A percentile compares a stretch with the other conserved stretches of the same genome.
These are phyloP conservation scores for Acanthopleura granulata DNA, from an alignment of 2,888 invertebrate species.

Conservation along the genomic window DNA sequence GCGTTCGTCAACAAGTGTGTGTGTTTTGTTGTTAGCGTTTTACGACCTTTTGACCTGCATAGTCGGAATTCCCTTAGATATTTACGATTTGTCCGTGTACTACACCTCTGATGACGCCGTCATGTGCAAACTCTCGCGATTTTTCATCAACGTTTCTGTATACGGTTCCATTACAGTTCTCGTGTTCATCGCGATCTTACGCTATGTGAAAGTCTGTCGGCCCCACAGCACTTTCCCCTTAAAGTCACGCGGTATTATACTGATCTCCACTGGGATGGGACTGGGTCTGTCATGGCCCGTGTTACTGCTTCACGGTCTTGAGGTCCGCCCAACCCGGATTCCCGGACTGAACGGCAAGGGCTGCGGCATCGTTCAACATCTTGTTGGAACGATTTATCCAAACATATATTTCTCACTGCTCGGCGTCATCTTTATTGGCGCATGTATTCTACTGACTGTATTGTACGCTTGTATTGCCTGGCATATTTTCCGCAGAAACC, in stretches of 20 bases:
- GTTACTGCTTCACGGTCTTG: not conserved
- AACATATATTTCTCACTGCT: not conserved
- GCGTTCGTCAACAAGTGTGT: not conserved
- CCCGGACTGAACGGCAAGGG: not conserved
- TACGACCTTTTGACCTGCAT: not conserved
- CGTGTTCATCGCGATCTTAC: not conserved
- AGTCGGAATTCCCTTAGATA: not conserved
- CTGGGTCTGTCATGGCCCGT: not conserved
- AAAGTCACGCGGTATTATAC: not conserved
- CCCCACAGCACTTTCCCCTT: not conserved
- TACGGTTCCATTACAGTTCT: not conserved
- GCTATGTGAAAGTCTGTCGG: not conserved
- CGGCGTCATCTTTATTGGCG: not conserved
- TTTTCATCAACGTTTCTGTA: not conserved
- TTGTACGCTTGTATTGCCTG: constrained; percentile 1
- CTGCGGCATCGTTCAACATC: not conserved
- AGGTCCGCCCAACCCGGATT: not conserved
- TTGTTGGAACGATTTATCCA: not conserved
- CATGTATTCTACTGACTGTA: not conserved
- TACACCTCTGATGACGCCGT: not conserved
- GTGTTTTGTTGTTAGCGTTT: not conserved
- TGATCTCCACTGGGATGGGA: not conserved
- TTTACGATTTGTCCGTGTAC: not conserved
- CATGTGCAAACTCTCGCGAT: not conserved
- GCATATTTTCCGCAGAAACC: not conserved